These are phyloP conservation scores for Allobates femoralis DNA, from an alignment of 2,797 vertebrate genomes.

Conservation along the genomic window DNA sequence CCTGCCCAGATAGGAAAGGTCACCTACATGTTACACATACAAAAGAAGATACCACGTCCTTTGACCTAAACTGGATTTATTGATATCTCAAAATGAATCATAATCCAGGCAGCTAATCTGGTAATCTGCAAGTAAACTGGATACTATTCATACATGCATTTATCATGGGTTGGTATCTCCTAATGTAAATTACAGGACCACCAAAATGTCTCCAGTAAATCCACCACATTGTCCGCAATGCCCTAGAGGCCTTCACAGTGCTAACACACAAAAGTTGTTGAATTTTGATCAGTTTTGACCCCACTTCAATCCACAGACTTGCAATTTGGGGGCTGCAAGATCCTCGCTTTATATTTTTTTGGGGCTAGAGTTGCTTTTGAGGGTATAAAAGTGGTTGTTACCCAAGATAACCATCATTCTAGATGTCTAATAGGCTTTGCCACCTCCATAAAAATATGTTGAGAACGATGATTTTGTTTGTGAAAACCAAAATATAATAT, in stretches of 20 bases:
- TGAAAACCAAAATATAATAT: too few relatives aligned
- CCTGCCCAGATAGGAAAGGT: conserved; percentile 43
- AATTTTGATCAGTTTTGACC: neutral
- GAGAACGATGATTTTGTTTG: too few relatives aligned
- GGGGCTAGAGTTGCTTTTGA: too few relatives aligned
- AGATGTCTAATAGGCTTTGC: too few relatives aligned
- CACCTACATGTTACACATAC: conserved; percentile 25
- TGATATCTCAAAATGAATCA: neutral
- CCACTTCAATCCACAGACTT: too few relatives aligned
- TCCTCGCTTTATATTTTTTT: too few relatives aligned
- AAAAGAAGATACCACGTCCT: neutral
- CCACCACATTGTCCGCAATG: neutral
- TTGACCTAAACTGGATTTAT: neutral
- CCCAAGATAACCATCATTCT: too few relatives aligned
- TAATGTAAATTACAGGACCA: neutral
- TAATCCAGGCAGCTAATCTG: neutral
- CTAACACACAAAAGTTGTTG: neutral
- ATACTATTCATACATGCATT: neutral
- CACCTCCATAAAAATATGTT: too few relatives aligned
- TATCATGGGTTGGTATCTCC: neutral
- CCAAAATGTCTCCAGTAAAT: neutral
- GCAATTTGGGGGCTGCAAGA: too few relatives aligned
- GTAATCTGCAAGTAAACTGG: neutral
- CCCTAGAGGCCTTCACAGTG: neutral
- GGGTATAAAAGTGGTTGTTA: too few relatives aligned